Evolutionary conservation across 2,113 vertebrate genomes (phyloP).

Genomic region (Setophaga kirtlandii): DNA sequence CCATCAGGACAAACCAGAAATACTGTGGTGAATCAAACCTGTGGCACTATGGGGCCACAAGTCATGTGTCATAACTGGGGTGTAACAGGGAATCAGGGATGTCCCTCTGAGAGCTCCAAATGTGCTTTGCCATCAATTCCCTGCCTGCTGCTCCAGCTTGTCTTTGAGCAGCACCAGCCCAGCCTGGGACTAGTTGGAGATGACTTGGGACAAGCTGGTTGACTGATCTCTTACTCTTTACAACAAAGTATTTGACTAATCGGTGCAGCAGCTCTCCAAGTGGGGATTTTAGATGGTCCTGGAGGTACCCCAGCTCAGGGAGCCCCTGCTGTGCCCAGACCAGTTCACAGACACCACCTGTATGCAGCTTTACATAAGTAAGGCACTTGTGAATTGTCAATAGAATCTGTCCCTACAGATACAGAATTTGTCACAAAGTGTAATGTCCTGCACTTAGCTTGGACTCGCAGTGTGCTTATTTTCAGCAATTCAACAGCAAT

Average conservation of each 20-base stretch:
- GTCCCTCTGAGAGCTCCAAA: not conserved
- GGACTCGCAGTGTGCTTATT: accelerated
- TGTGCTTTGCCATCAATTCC: not conserved
- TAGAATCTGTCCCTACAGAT: not conserved
- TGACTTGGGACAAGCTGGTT: not conserved
- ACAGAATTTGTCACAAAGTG: not conserved
- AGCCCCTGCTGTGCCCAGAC: not conserved
- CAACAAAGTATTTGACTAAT: not conserved
- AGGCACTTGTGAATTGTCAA: accelerated
- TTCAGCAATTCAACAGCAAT: not conserved
- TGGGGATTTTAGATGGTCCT: not conserved
- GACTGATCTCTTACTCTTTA: not conserved
- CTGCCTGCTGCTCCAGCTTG: not conserved
- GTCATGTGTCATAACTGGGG: not conserved
- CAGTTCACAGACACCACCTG: not conserved
- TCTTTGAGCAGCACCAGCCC: not conserved
- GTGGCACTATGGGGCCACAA: not conserved
- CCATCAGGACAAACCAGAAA: not conserved
- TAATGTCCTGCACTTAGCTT: not conserved
- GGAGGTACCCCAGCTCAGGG: not conserved
- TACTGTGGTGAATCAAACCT: not conserved
- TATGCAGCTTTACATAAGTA: not conserved
- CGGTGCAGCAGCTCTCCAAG: not conserved
- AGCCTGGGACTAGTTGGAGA: not conserved
- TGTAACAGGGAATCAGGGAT: not conserved